These are phyloP conservation scores for Yasuhikotakia modesta DNA, from an alignment of 2,797 vertebrate species.

Conservation along the genomic window DNA sequence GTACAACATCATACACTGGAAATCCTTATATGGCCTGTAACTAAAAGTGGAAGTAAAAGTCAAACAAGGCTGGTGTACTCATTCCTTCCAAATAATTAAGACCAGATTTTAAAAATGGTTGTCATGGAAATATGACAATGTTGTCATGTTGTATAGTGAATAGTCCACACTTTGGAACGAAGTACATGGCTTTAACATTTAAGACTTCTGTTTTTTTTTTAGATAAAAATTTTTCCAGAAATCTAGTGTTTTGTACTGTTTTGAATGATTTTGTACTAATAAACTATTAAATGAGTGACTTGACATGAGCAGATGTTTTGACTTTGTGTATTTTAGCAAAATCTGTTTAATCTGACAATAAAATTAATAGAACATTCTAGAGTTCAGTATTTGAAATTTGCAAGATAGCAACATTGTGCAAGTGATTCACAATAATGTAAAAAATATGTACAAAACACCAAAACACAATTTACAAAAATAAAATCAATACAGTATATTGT, in stretches of 20 bases:
- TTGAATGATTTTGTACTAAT: neutral
- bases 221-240: neutral
- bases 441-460: too few relatives aligned
- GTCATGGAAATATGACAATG: constrained; percentile 18
- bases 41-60: constrained; percentile 9
- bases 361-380: too few relatives aligned
- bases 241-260: neutral
- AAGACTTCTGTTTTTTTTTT: neutral
- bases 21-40: constrained; percentile 13
- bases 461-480: too few relatives aligned
- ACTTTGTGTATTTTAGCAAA: too few relatives aligned
- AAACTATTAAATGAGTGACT: too few relatives aligned
- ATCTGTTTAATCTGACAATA: too few relatives aligned
- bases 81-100: constrained; percentile 5
- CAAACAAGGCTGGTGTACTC: neutral
- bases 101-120: neutral
- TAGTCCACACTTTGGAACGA: neutral
- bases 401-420: too few relatives aligned
- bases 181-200: neutral
- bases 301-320: too few relatives aligned
- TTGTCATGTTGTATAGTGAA: too few relatives aligned
- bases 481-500: too few relatives aligned
- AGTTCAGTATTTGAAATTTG: too few relatives aligned
- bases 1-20: neutral
- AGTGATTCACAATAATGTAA: too few relatives aligned